Evolutionary conservation across 2,888 invertebrate genomes (phyloP), one percentile per base, ranked within the genome.

Genomic region (Yponomeuta sedellus): DNA sequence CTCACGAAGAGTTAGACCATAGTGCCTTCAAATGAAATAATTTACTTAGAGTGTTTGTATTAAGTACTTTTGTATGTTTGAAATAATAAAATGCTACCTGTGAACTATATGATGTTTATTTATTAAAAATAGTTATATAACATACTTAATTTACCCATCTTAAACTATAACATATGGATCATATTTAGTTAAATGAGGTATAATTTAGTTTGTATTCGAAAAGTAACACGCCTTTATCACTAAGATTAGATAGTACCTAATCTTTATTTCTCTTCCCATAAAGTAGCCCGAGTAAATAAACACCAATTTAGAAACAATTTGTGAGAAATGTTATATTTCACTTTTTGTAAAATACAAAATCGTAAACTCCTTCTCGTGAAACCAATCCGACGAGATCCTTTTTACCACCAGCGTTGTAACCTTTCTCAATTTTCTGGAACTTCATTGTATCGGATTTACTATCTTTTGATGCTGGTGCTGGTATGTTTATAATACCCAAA

Each of bases 401-500:
- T 12, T 52, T 52, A 52, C 16, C 16, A 16, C 44, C 44, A 52
- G 10, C 12, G 8, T 52, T 52, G 44, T 52, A 52, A 16, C 44
- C 44, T 52, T 52, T 52, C 44, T 52, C 16, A 16, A 52, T 52
- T 52, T 52, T 52, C 44, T 52, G 12, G 44, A 52, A 52, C 44
- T 52, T 52, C 16, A 52, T 52, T 16, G 3, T 16, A 52, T 12
- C 12, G 12, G 16, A 12, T 5, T 16, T 52, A 16, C 44, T 52
- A 16, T 16, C 44, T 52, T 52, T 52, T 5, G 44, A 5, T 16
- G 44, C 44, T 16, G 44, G 44, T 16, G 12, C 44, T 2, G 44
- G 44, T 52, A 52, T 58, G 20, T 58, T 22, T 58, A 58, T 58
- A 58, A 58, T 10, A 20, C 58, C 58, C 58, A 58, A 20, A 10